phyloP scores from a whole-genome alignment of 2,888 invertebrate genomes.

The Chesias legatella region DNA sequence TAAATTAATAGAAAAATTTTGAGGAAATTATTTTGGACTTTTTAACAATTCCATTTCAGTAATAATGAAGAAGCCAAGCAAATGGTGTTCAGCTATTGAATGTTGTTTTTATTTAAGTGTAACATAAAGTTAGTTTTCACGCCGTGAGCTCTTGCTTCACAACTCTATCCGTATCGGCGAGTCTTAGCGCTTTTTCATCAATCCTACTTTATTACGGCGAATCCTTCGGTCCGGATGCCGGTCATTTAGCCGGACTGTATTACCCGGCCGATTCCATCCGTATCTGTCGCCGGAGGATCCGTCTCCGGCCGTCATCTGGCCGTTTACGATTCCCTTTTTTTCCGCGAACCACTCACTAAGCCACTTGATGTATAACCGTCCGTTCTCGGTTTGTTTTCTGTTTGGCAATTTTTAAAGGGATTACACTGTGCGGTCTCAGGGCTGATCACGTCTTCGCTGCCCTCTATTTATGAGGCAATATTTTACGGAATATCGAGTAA shows the following conservation, averaged over 20 bases:
- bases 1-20: too few species aligned
- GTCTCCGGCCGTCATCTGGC: constrained; percentile 67
- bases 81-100: too few species aligned
- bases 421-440: constrained; percentile 54
- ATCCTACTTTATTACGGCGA: constrained; percentile 80
- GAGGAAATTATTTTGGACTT: too few species aligned
- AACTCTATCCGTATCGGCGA: constrained; percentile 68
- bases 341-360: constrained; percentile 48
- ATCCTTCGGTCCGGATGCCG: constrained; percentile 71
- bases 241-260: constrained; percentile 77
- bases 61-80: too few species aligned
- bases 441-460: constrained; percentile 74
- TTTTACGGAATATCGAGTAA: constrained; percentile 79
- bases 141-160: constrained; percentile 34
- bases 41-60: too few species aligned
- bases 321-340: constrained; percentile 53
- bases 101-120: too few species aligned
- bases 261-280: constrained; percentile 76
- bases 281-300: constrained; percentile 68
- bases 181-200: constrained; percentile 83
- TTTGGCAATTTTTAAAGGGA: constrained; percentile 79
- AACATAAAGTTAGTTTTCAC: constrained; percentile 6
- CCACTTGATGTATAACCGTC: constrained; percentile 67
- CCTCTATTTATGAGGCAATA: constrained; percentile 76
- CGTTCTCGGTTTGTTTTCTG: constrained; percentile 72